Conservation (phyloP, 2,113 vertebrate genomes). For the Synodontis membranacea region DNA sequence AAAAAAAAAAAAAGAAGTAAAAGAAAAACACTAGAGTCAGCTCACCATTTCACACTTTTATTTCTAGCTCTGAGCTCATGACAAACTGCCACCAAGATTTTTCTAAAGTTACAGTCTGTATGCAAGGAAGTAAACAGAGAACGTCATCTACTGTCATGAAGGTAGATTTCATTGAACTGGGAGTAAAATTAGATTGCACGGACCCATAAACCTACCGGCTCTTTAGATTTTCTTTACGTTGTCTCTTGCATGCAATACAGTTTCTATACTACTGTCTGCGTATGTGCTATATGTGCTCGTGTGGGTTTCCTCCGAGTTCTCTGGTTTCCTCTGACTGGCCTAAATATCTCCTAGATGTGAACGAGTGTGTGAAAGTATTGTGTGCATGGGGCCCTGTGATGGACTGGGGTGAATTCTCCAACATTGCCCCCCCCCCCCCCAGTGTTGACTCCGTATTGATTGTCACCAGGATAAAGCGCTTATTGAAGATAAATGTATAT, state of each 20-base stretch:
- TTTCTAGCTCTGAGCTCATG: neutral
- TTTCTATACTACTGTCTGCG: neutral
- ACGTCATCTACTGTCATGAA: neutral
- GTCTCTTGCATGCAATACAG: neutral
- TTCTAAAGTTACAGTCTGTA: neutral
- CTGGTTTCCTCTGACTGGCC: neutral
- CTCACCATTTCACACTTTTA: constrained; percentile 4
- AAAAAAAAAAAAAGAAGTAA: no score
- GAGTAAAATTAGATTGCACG: neutral
- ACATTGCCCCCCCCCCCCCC: neutral
- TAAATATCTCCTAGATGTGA: neutral
- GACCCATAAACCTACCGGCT: neutral
- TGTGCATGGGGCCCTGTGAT: neutral
- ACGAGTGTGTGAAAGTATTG: neutral
- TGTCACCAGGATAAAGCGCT: neutral
- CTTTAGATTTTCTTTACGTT: neutral
- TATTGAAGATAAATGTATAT: neutral
- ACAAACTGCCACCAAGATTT: no score
- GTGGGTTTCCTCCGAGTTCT: neutral
- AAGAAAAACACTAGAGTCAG: neutral
- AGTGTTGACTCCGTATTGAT: neutral
- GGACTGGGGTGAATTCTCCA: neutral
- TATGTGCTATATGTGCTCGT: neutral
- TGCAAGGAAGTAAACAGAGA: neutral
- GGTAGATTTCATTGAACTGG: neutral